These are phyloP conservation scores for Lasioglossum leucozonium DNA, from an alignment of 2,888 invertebrate species.

Conservation along the genomic window DNA sequence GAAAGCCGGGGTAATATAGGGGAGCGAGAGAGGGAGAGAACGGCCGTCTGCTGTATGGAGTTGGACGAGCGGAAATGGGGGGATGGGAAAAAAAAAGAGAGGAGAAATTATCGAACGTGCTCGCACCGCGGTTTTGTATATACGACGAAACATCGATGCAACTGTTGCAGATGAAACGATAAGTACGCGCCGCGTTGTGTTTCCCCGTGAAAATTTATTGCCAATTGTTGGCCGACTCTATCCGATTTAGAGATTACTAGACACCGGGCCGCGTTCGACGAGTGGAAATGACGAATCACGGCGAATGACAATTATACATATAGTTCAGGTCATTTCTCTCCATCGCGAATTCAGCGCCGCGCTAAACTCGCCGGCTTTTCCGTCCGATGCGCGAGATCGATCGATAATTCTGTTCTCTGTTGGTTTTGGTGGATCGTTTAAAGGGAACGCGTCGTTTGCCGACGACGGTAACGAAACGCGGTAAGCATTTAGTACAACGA, in stretches of 20 bases:
- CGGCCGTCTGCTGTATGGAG: background rate
- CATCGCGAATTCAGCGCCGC: background rate
- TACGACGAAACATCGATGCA: conserved; percentile 50
- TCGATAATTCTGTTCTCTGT: background rate
- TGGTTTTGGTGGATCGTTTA: background rate
- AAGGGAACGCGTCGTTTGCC: background rate
- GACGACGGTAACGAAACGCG: conserved; percentile 7
- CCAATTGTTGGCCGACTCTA: conserved; percentile 52
- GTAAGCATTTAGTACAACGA: conserved; percentile 16
- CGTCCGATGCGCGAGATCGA: background rate
- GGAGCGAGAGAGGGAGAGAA: background rate
- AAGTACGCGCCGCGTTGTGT: conserved; percentile 37
- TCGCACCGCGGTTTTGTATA: conserved; percentile 35
- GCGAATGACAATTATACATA: conserved; percentile 40
- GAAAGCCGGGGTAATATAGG: background rate
- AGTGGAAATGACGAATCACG: conserved; percentile 39
- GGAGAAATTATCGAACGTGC: conserved; percentile 61
- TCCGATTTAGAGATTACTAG: conserved; percentile 49
- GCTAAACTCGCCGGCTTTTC: background rate
- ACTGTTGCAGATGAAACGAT: conserved; percentile 57
- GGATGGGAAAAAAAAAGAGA: conserved; percentile 32
- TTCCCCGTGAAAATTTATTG: conserved; percentile 52
- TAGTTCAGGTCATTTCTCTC: conserved; percentile 15
- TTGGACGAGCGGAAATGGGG: conserved; percentile 14
- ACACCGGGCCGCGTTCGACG: conserved; percentile 8